These are phyloP conservation scores for Acanthiza pusilla DNA, from an alignment of 2,797 vertebrate species.

Conservation along the genomic window DNA sequence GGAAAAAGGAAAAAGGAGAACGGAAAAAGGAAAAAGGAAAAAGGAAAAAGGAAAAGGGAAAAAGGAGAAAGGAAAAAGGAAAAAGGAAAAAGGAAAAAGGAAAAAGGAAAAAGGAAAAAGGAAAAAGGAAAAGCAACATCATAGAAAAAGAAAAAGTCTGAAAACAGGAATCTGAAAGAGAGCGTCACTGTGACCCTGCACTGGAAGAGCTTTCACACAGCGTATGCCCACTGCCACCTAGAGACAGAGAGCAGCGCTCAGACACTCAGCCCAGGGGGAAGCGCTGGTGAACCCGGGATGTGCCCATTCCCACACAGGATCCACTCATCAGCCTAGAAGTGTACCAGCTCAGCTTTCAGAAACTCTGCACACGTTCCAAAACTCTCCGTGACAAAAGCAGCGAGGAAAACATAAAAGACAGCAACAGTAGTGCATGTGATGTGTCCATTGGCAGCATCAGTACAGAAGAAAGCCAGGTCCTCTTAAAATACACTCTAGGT, in stretches of 20 bases:
- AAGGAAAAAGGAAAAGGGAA: no score
- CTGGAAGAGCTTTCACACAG: not conserved
- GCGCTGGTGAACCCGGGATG: not conserved
- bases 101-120: not conserved
- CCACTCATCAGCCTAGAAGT: not conserved
- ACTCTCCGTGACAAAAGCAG: not conserved
- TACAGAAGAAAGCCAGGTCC: not conserved
- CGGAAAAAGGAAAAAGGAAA: no score
- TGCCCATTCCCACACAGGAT: accelerated
- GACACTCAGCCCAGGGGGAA: not conserved
- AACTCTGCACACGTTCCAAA: not conserved
- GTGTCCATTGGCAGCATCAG: not conserved
- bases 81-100: not conserved
- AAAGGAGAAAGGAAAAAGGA: not conserved
- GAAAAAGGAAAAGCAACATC: not conserved
- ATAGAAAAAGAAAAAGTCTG: not conserved
- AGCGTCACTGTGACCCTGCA: not conserved
- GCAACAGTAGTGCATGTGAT: not conserved
- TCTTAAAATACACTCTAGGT: not conserved
- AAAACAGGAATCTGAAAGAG: not conserved
- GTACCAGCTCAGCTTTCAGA: not conserved
- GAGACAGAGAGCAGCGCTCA: not conserved
- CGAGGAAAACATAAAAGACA: not conserved
- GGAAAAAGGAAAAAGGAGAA: not conserved
- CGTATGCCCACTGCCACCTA: constrained; percentile 49